Percentiles rank a stretch among this genome's conserved stretches.
phyloP scores from a whole-genome alignment of 2,888 invertebrate species.

The Odontocolon sp. region DNA sequence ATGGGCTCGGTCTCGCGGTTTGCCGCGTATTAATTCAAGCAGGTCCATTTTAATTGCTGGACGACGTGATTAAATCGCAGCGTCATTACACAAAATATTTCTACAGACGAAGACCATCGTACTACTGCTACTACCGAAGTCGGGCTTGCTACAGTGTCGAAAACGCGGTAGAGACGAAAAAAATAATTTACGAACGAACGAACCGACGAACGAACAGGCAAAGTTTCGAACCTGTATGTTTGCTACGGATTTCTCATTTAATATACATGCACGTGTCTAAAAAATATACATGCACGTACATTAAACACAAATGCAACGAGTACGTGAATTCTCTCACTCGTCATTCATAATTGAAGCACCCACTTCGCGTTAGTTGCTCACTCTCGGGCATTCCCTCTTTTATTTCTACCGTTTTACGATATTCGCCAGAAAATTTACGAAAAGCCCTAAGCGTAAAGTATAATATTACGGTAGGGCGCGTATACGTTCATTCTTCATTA shows the following conservation, averaged over 20 bases:
- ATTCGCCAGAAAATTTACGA: not conserved
- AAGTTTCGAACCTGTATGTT: conserved; percentile 5
- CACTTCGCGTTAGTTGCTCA: conserved; percentile 42
- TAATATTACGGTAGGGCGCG: not conserved
- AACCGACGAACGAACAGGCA: too few relatives aligned
- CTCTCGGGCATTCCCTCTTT: not conserved
- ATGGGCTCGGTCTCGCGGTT: conserved; percentile 11
- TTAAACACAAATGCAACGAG: not conserved
- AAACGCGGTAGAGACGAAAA: conserved; percentile 8
- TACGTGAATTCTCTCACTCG: conserved; percentile 9
- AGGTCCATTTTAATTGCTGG: conserved; percentile 67
- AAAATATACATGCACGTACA: not conserved
- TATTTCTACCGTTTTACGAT: not conserved
- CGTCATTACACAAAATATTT: conserved; percentile 55
- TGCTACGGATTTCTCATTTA: not conserved
- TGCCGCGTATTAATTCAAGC: conserved; percentile 65
- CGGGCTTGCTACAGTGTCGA: conserved; percentile 12
- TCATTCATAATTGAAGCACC: conserved; percentile 52
- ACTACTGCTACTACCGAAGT: not conserved
- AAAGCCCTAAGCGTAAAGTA: not conserved
- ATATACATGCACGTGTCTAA: not conserved
- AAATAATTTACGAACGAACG: conserved; percentile 39
- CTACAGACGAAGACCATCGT: not conserved
- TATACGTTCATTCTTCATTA: not conserved
- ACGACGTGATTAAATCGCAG: conserved; percentile 59